Percentiles rank a stretch among this genome's conserved stretches.
Conservation (phyloP, 2,113 vertebrate species). For the Saguinus midas region DNA sequence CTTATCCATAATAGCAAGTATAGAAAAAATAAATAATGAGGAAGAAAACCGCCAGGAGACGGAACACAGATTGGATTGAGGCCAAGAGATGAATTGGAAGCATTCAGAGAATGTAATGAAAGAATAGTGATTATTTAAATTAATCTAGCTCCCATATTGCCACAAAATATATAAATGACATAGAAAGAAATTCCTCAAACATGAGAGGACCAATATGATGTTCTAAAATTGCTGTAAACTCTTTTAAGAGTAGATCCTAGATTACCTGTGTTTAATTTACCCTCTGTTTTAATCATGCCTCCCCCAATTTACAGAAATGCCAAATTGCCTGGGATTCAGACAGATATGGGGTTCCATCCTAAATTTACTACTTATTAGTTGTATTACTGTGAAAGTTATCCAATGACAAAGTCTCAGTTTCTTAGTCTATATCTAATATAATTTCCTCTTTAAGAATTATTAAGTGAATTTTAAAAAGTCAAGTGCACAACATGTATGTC, state of each 20-base stretch:
- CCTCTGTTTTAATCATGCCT: neutral
- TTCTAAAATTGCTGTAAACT: neutral
- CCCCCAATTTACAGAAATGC: neutral
- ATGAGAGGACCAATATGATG: neutral
- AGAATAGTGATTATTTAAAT: neutral
- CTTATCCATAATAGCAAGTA: neutral
- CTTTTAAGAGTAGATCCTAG: neutral
- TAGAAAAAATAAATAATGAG: slow-evolving; percentile 9
- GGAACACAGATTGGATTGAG: neutral
- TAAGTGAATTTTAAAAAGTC: slow-evolving; percentile 15
- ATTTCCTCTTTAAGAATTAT: neutral
- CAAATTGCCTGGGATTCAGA: neutral
- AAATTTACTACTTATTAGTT: neutral
- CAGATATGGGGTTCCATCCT: neutral
- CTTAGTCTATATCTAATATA: neutral
- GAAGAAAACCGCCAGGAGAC: neutral
- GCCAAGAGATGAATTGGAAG: neutral
- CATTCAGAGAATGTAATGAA: neutral
- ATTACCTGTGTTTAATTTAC: neutral
- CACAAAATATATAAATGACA: neutral
- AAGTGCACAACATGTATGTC: neutral
- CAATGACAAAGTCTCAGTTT: neutral
- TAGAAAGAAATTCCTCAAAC: neutral
- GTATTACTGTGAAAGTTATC: neutral
- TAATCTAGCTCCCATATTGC: neutral